Conservation (phyloP, 2,797 vertebrate species). For the Alca torda region DNA sequence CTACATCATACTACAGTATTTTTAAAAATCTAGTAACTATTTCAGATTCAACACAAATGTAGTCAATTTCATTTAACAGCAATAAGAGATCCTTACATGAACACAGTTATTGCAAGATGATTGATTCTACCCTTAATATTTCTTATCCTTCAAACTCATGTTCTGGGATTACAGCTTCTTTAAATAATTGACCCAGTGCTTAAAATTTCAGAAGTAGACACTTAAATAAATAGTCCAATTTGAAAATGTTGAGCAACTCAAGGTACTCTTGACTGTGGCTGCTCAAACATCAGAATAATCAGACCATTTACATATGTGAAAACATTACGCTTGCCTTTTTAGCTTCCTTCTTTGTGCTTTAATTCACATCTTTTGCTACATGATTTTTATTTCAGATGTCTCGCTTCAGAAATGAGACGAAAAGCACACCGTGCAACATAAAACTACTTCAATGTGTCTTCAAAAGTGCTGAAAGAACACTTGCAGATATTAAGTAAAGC, state of each 20-base stretch:
- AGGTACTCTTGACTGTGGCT: not conserved
- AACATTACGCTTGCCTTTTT: not conserved
- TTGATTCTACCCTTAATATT: not conserved
- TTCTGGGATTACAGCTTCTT: not conserved
- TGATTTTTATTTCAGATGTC: not conserved
- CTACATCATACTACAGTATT: not conserved
- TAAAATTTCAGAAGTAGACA: not conserved
- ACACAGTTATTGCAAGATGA: not conserved
- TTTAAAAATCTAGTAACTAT: not conserved
- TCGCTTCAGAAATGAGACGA: not conserved
- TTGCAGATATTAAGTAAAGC: not conserved
- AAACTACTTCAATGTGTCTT: not conserved
- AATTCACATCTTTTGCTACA: accelerated
- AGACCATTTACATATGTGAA: not conserved
- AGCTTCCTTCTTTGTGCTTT: not conserved
- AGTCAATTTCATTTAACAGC: not conserved
- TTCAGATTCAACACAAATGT: not conserved
- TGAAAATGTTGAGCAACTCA: not conserved
- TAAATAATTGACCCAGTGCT: not conserved
- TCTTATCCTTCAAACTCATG: not conserved
- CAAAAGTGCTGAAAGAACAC: not conserved
- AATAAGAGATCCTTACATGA: not conserved
- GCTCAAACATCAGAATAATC: not conserved
- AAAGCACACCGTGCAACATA: not conserved
- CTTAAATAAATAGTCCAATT: not conserved